Percentiles rank a stretch among this genome's conserved stretches.
Evolutionary conservation across 2,797 vertebrate species (phyloP).

Genomic region (Chaenodraco wilsoni): DNA sequence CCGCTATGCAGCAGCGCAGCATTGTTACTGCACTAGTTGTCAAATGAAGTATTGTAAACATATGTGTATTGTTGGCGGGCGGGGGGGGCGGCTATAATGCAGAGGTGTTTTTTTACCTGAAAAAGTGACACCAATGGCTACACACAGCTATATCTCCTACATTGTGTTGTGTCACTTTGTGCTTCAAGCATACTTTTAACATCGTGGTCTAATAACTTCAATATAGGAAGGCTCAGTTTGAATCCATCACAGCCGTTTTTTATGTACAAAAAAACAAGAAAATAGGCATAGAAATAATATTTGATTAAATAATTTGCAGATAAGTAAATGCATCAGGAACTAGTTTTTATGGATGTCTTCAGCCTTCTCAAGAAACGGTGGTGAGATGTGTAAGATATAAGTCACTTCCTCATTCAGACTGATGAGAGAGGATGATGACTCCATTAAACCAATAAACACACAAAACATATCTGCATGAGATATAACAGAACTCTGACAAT

Average conservation of each 20-base stretch:
- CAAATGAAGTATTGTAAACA: too few species aligned
- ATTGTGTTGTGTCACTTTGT: background rate
- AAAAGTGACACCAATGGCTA: too few species aligned
- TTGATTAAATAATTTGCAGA: background rate
- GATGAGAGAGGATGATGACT: background rate
- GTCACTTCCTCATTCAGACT: slow-evolving; percentile 21
- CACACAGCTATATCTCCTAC: too few species aligned
- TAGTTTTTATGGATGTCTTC: too few species aligned
- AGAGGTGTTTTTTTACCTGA: too few species aligned
- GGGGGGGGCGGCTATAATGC: too few species aligned
- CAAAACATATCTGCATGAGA: background rate
- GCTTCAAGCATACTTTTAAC: background rate
- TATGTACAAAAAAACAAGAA: background rate
- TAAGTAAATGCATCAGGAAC: background rate
- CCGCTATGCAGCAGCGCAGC: too few species aligned
- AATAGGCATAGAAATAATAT: background rate
- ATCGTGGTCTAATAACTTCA: background rate
- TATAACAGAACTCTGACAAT: too few species aligned
- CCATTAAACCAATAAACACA: too few species aligned
- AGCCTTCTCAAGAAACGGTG: background rate
- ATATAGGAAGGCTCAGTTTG: background rate
- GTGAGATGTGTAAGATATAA: slow-evolving; percentile 25
- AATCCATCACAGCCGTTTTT: background rate
- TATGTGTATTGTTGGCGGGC: too few species aligned
- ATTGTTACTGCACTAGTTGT: too few species aligned